These are phyloP conservation scores for Eulemur macaco DNA, from an alignment of 2,113 vertebrate species.

Conservation along the genomic window DNA sequence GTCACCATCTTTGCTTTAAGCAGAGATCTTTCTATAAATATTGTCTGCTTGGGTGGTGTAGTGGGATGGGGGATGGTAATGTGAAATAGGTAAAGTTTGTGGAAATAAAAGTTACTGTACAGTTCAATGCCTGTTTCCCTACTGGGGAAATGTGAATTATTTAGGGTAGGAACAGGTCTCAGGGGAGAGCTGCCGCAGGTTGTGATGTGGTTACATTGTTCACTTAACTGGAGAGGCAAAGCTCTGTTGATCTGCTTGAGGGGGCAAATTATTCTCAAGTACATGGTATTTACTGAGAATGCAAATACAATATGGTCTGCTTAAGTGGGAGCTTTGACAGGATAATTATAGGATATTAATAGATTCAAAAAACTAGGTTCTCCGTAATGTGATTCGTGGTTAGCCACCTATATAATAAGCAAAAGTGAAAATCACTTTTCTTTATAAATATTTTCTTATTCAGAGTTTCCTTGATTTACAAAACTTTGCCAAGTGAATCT, in stretches of 20 bases:
- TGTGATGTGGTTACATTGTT: background rate
- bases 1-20: background rate
- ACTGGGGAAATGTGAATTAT: background rate
- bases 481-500: background rate
- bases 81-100: background rate
- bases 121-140: background rate
- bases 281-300: background rate
- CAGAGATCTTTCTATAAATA: background rate
- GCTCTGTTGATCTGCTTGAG: background rate
- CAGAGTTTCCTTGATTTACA: background rate
- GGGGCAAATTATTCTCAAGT: background rate
- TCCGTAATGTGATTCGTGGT: background rate
- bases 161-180: background rate
- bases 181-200: background rate
- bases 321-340: background rate
- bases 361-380: constrained; percentile 12
- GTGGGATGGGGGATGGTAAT: rapidly evolving
- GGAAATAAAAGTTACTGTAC: background rate
- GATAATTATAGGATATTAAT: constrained; percentile 49
- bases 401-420: background rate
- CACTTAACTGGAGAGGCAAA: background rate
- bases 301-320: background rate
- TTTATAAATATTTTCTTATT: constrained; percentile 25
- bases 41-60: background rate
- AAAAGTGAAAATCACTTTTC: constrained; percentile 21